Evolutionary conservation across 2,888 invertebrate genomes (phyloP).

Genomic region (Drosophila gaucha): DNA sequence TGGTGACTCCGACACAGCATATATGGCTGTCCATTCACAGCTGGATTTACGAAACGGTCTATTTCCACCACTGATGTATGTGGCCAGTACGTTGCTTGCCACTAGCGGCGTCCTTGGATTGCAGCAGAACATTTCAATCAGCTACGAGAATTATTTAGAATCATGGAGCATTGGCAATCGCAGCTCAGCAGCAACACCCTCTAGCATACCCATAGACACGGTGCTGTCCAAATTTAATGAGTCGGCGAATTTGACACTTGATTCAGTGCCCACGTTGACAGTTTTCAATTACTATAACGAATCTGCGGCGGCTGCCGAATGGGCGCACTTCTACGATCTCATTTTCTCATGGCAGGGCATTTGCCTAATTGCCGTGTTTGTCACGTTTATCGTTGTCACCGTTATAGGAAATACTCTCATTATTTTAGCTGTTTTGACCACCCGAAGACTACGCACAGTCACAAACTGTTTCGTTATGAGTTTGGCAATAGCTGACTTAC

Average conservation of each 20-base stretch:
- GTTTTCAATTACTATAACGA: slow-evolving; percentile 71
- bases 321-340: slow-evolving; percentile 82
- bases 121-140: slow-evolving; percentile 62
- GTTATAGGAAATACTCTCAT: slow-evolving; percentile 95
- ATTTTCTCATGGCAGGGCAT: slow-evolving; percentile 85
- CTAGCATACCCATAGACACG: slow-evolving; percentile 22
- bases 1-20: slow-evolving; percentile 39
- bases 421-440: slow-evolving; percentile 94
- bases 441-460: slow-evolving; percentile 94
- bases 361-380: slow-evolving; percentile 88
- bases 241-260: slow-evolving; percentile 26
- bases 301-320: slow-evolving; percentile 70
- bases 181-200: slow-evolving; percentile 21
- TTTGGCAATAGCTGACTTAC: slow-evolving; percentile 95
- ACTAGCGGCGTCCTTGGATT: slow-evolving; percentile 53
- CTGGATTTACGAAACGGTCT: slow-evolving; percentile 49
- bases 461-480: slow-evolving; percentile 98
- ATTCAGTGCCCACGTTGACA: slow-evolving; percentile 38
- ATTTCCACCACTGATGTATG: slow-evolving; percentile 69
- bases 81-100: slow-evolving; percentile 67
- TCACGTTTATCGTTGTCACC: slow-evolving; percentile 89
- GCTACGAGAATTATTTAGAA: slow-evolving; percentile 57
- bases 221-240: slow-evolving; percentile 40
- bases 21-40: slow-evolving; percentile 63
- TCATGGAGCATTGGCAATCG: slow-evolving; percentile 50